Evolutionary conservation across 2,113 vertebrate genomes (phyloP).

Genomic region (Nanorana parkeri): DNA sequence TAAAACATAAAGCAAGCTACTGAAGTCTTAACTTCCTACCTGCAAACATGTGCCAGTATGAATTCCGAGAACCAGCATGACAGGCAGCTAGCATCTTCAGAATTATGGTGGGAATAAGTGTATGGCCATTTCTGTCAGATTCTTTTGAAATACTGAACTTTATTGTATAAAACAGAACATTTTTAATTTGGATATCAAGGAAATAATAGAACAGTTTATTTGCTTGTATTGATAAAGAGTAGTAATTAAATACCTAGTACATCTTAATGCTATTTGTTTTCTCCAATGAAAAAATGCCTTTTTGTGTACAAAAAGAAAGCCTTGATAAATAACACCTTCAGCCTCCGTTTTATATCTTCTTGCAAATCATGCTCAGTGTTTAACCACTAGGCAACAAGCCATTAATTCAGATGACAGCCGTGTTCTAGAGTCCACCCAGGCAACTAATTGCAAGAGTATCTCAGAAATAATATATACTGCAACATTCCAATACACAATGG

Average conservation of each 20-base stretch:
- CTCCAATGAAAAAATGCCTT: neutral
- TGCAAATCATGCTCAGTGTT: constrained; percentile 44
- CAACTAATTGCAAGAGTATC: constrained; percentile 38
- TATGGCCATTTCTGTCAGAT: no score
- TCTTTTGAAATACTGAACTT: no score
- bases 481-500: constrained; percentile 34
- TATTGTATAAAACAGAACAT: no score
- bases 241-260: constrained; percentile 9
- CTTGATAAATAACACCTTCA: constrained; percentile 36
- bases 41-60: no score
- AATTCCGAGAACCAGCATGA: no score
- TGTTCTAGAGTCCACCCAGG: constrained; percentile 41
- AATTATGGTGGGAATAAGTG: no score
- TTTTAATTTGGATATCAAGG: no score
- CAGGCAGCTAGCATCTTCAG: no score
- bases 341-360: constrained; percentile 27
- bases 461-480: constrained; percentile 36
- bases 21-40: no score
- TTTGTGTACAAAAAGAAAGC: constrained; percentile 17
- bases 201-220: neutral
- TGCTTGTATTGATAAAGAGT: neutral
- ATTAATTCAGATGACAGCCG: constrained; percentile 42
- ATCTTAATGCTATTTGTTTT: constrained; percentile 11
- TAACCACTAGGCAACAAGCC: constrained; percentile 23
- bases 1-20: no score